phyloP scores from a whole-genome alignment of 2,797 vertebrate genomes.

The Rhabdophis nuchalis region DNA sequence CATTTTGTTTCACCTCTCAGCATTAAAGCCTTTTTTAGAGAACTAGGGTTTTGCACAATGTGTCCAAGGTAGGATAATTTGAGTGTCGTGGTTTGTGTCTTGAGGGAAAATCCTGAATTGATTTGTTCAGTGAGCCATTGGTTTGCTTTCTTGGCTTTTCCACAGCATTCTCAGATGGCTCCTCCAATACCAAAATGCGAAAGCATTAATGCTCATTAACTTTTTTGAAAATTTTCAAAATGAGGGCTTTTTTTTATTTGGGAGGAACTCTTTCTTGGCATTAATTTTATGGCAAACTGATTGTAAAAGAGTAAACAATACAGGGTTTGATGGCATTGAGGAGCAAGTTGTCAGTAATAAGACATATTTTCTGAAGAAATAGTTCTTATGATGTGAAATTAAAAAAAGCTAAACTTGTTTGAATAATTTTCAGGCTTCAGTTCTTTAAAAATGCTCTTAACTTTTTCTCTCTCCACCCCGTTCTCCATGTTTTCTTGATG shows the following conservation, averaged over 20 bases:
- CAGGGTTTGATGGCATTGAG: conserved; percentile 22
- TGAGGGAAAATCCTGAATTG: not conserved
- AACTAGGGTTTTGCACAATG: not conserved
- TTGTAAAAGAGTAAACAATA: conserved; percentile 20
- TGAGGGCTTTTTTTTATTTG: not conserved
- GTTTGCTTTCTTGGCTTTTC: not conserved
- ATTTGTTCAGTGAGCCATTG: not conserved
- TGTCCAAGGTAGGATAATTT: not conserved
- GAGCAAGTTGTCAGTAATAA: conserved; percentile 50
- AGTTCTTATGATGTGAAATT: conserved; percentile 59
- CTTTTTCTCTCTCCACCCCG: not conserved
- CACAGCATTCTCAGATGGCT: not conserved
- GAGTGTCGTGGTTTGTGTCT: not conserved
- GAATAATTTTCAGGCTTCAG: conserved; percentile 56
- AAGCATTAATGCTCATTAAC: not conserved
- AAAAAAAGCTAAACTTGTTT: conserved; percentile 56
- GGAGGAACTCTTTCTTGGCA: not conserved
- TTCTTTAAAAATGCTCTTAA: conserved; percentile 53
- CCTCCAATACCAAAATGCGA: not conserved
- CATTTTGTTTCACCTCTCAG: not conserved
- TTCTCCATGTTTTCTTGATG: conserved; percentile 30
- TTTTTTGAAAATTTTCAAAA: not conserved
- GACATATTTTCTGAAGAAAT: conserved; percentile 34
- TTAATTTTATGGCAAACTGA: conserved; percentile 49
- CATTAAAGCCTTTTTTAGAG: not conserved